Evolutionary conservation across 2,888 invertebrate genomes (phyloP), one percentile per base, ranked within the genome.

Genomic region (Cecidostiba fungosa): DNA sequence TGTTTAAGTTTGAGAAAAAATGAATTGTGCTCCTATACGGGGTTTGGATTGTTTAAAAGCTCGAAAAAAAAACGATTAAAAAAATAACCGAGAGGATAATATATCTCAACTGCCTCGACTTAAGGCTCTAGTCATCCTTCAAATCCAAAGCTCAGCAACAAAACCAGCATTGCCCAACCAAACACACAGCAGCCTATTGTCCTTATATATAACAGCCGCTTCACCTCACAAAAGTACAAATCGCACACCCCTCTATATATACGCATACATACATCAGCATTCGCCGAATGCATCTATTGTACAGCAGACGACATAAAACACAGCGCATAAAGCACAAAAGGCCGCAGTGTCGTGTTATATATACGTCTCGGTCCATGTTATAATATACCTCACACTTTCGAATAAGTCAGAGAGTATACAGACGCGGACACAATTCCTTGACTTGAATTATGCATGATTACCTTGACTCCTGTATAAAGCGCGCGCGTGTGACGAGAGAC

Each of bases 361-460:
- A n/a, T n/a, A n/a, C n/a, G 29, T 70, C 66, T 26, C 62, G 62
- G 62, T 62, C 62, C 26, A 26, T 26, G 6, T 62, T 8, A 59
- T n/a, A 59, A 23, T 29, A 43, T n/a, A 54, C 54, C 2, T 29
- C 29, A 23, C 66, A 66, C 66, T 66, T 66, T 66, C 66, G 29
- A 66, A 66, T 29, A 16, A 66, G 66, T 66, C 66, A 5, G 1
- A 29, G 43, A 12, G 8, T 39, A 12, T 43, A 43, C 14, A 36
- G n/a, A 36, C n/a, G 36, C 32, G 36, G n/a, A 19, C 16, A 47
- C 50, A 16, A 54, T 69, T 83, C 66, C 83, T 77, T 77, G 50
- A 72, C 59, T 83, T 77, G 77, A 83, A 77, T 82, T 82, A 82
- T 77, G 70, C 77, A 70, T 83, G 19, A 72, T 83, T 23, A 59